Conservation (phyloP, 2,888 invertebrate species). For the Oligia fasciuncula region DNA sequence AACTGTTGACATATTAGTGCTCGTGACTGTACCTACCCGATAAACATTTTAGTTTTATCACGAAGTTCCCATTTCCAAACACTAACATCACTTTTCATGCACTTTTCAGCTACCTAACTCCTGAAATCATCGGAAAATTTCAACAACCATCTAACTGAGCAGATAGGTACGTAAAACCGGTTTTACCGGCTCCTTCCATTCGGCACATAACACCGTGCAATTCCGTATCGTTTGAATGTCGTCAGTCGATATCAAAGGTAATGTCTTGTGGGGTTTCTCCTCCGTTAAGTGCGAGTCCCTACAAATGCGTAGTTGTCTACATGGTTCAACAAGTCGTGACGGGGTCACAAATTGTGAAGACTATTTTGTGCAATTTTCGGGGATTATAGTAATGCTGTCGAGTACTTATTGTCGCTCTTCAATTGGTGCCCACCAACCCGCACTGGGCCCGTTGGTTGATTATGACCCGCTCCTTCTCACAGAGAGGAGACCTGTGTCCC, state of each 20-base stretch:
- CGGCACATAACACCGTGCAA: constrained; percentile 27
- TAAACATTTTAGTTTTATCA: neutral
- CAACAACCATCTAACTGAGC: neutral
- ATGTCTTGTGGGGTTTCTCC: constrained; percentile 55
- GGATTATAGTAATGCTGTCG: constrained; percentile 46
- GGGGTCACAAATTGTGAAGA: constrained; percentile 21
- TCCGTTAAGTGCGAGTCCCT: constrained; percentile 57
- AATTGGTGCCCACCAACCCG: neutral
- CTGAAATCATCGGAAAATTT: constrained; percentile 12
- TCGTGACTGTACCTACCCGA: too few species aligned
- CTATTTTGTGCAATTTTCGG: constrained; percentile 38
- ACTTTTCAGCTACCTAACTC: neutral
- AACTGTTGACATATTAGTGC: too few species aligned
- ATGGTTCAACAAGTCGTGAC: constrained; percentile 59
- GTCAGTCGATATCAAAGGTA: constrained; percentile 60
- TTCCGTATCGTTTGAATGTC: constrained; percentile 51
- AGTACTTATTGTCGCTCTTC: constrained; percentile 13
- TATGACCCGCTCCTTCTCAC: neutral
- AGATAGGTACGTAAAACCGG: constrained; percentile 8
- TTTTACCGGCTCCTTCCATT: constrained; percentile 29
- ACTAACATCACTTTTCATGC: neutral
- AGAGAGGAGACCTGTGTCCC: neutral
- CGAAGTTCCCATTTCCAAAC: neutral
- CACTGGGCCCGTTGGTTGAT: neutral
- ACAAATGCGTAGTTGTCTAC: constrained; percentile 57